A percentile compares a stretch with the other conserved stretches of the same genome.
phyloP scores from a whole-genome alignment of 2,888 invertebrate genomes.

The Phyllotreta striolata region DNA sequence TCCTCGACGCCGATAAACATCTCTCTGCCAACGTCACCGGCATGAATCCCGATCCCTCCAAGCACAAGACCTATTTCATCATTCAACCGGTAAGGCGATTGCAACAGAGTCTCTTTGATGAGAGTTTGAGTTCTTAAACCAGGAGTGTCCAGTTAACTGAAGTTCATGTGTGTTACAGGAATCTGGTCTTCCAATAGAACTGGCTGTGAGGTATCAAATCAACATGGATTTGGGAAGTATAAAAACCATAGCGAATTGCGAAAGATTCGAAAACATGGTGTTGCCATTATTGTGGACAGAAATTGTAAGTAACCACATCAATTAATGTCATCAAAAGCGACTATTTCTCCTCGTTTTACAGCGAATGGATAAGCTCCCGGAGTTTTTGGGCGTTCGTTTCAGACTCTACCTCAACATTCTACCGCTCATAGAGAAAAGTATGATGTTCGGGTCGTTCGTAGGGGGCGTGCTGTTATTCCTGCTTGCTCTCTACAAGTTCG shows the following conservation, averaged over 20 bases:
- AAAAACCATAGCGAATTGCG: slow-evolving; percentile 70
- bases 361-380: slow-evolving; percentile 76
- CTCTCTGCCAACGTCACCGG: slow-evolving; percentile 73
- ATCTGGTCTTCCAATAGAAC: slow-evolving; percentile 80
- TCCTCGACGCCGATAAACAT: slow-evolving; percentile 75
- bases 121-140: slow-evolving; percentile 24
- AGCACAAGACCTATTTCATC: slow-evolving; percentile 76
- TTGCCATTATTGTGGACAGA: slow-evolving; percentile 89
- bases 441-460: slow-evolving; percentile 66
- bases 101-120: slow-evolving; percentile 20
- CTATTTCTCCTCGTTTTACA: slow-evolving; percentile 57
- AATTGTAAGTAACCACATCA: slow-evolving; percentile 73
- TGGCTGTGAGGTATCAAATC: slow-evolving; percentile 85
- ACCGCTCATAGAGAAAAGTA: slow-evolving; percentile 68
- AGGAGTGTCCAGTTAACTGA: no score
- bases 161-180: slow-evolving; percentile 53
- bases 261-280: slow-evolving; percentile 74
- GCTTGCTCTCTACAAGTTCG: slow-evolving; percentile 60
- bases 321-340: neutral
- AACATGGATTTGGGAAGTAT: slow-evolving; percentile 83
- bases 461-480: slow-evolving; percentile 64
- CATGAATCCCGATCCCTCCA: slow-evolving; percentile 67
- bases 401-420: slow-evolving; percentile 76
- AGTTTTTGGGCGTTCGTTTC: slow-evolving; percentile 70
- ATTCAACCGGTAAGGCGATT: slow-evolving; percentile 83